Evolutionary conservation across 2,113 vertebrate genomes (phyloP), one percentile per base, ranked within the genome.

Genomic region (Ceuthmochares aereus): DNA sequence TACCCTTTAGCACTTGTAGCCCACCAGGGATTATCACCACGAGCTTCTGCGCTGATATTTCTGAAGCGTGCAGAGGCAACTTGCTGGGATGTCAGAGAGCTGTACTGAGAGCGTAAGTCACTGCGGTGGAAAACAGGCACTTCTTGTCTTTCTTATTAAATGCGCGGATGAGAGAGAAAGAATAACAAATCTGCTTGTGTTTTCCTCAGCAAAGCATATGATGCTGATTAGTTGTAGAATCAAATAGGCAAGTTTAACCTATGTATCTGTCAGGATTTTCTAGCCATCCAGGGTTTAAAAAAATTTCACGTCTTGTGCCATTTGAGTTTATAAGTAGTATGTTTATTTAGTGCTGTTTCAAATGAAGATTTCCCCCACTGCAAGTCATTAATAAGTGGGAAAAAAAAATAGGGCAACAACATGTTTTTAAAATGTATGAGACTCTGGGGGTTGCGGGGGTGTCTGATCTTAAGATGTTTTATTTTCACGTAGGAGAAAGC

Each of bases 111-210:
- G 54, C 2, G 66, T 94, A 87, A 97, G 95, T 89, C 66, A 36
- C 67, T 0, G 19, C 15, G 12, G 34, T 66, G 66, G 73, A 52
- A 84, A 89, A 69, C 62, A 62, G 69, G 37, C 36, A 12, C 66
- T 55, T 77, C 85, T 82, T 89, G 54, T 29, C 81, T 79, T 95
- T 89, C 77, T 58, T 75, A 4, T 60, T 34, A 60, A 59, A 64
- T 0, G 22, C 2, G 36, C 0, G 2, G 54, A 7, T 72, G 60
- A 66, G 56, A 52, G 42, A 58, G 63, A 42, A 69, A 0, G 7
- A 37, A 12, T 45, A 25, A 59, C 27, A 77, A 92, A 10, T 34
- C 54, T 58, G 47, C 47, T 83, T 66, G 15, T 82, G 52, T 55
- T 89, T 74, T 67, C 32, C n/a, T 59, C 5, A 70, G 67, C 63